phyloP scores from a whole-genome alignment of 2,888 invertebrate genomes.

The Thalpophila matura region DNA sequence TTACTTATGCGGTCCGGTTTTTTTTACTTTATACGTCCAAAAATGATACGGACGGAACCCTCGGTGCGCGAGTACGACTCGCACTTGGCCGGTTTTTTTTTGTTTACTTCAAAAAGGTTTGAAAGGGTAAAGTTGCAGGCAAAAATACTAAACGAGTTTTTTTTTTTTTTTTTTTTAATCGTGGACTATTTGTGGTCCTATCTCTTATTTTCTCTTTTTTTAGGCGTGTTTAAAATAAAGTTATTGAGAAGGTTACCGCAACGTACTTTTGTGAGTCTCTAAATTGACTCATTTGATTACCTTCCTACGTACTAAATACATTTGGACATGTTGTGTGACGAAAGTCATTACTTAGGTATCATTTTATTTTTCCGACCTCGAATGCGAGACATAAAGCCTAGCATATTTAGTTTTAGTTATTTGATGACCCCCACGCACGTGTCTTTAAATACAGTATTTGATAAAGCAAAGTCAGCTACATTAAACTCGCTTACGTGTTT shows the following conservation, averaged over 20 bases:
- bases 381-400: slow-evolving; percentile 52
- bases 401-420: slow-evolving; percentile 59
- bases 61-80: too few relatives aligned
- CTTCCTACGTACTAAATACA: slow-evolving; percentile 43
- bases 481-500: not conserved
- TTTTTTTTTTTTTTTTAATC: too few relatives aligned
- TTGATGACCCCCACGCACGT: slow-evolving; percentile 59
- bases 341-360: slow-evolving; percentile 53
- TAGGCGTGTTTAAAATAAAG: not conserved
- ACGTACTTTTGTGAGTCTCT: slow-evolving; percentile 5
- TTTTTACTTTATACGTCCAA: too few relatives aligned
- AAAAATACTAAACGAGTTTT: slow-evolving; percentile 44
- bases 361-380: slow-evolving; percentile 57
- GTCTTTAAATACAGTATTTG: slow-evolving; percentile 21
- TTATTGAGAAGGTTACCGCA: not conserved
- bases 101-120: slow-evolving; percentile 38
- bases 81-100: too few relatives aligned
- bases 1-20: too few relatives aligned
- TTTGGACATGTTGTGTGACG: slow-evolving; percentile 43
- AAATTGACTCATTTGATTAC: slow-evolving; percentile 27
- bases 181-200: not conserved
- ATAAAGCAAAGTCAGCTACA: slow-evolving; percentile 26
- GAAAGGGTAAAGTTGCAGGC: slow-evolving; percentile 28
- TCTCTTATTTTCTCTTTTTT: not conserved
- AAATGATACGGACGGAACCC: too few relatives aligned